Base-by-base conservation (phyloP, 1,140 invertebrate species). In the Polyergus mexicanus region DNA sequence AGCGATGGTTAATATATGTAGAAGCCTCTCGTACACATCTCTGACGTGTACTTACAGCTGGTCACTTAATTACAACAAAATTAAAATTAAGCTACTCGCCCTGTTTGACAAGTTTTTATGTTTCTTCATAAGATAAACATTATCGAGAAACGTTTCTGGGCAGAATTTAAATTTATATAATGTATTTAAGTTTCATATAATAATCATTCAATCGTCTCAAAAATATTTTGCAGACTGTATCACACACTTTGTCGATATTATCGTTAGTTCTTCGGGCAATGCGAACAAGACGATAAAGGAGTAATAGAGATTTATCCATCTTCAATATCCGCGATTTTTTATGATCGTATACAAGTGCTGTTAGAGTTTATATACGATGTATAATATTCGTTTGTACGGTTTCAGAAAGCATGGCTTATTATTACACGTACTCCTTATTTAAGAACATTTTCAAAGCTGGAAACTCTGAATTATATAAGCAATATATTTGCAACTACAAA, bases 301-400 rank as follows among this genome's bases (percentile, higher is more conserved):
- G 58, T 44, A 71, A 81, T 81, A 60, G 38, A 83, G 54, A 71
- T 81, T 44, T 72, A 72, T 72, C 35, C 25, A 35, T n/a, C 13
- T 54, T 83, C 54, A 72, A 83, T 72, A 83, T 83, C 78, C 68
- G 54, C 25, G 13, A 22, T 22, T 11, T 11, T 44, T 13, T 4
- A 13, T 47, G 54, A 72, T 83, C 35, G 66, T 47, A 44, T 69
- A 38, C 8, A 60, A 41, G 22, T 71, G 19, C 3, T 71, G 54
- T 71, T 81, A 32, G 47, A 51, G 11, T 32, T 81, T 58, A 81
- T 60, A 44, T 28, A 38, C 35, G 10, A 28, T 5, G 22, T 41
- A 19, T 51, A 16, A 44, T 65, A 38, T 65, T 72, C 13, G 13
- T 60, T 58, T 60, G 54, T 32, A 38, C 3, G n/a, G 0, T 71